Evolutionary conservation across 1,140 invertebrate species (phyloP).

Genomic region (Sweltsa coloradensis): DNA sequence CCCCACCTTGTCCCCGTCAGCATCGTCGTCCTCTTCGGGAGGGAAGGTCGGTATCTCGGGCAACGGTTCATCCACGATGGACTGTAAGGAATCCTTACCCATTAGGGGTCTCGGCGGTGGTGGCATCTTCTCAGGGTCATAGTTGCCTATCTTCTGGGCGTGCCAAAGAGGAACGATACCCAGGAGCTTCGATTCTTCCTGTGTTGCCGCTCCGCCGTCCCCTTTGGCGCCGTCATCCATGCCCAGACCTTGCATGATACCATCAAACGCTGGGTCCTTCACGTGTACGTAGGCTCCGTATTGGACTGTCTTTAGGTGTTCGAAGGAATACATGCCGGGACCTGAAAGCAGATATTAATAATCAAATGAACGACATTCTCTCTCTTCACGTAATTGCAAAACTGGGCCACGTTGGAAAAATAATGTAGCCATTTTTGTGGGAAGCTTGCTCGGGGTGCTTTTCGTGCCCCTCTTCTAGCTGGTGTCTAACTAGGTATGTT

Average conservation of each 20-base stretch:
- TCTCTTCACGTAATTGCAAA: too few species aligned
- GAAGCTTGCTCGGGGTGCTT: too few species aligned
- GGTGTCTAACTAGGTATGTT: too few species aligned
- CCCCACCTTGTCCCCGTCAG: too few species aligned
- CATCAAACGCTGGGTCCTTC: conserved; percentile 26
- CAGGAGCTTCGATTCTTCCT: not conserved
- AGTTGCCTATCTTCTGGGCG: not conserved
- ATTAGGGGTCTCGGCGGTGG: not conserved
- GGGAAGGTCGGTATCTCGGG: too few species aligned
- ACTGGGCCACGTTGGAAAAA: too few species aligned
- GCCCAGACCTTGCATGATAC: not conserved
- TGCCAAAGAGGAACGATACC: conserved; percentile 3
- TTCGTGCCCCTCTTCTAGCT: too few species aligned
- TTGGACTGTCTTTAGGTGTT: conserved; percentile 44
- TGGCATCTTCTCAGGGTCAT: conserved; percentile 4
- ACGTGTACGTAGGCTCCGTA: conserved; percentile 46
- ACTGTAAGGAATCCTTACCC: not conserved
- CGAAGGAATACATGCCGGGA: conserved; percentile 51
- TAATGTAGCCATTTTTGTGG: too few species aligned
- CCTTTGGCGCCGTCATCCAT: not conserved
- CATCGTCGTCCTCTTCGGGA: too few species aligned
- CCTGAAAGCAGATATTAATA: conserved; percentile 43
- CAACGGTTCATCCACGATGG: conserved; percentile 2
- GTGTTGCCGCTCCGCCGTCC: not conserved
- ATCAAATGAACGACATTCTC: too few species aligned